These are phyloP conservation scores for Aleiodes leptofemur DNA, from an alignment of 2,888 invertebrate species.

Conservation along the genomic window DNA sequence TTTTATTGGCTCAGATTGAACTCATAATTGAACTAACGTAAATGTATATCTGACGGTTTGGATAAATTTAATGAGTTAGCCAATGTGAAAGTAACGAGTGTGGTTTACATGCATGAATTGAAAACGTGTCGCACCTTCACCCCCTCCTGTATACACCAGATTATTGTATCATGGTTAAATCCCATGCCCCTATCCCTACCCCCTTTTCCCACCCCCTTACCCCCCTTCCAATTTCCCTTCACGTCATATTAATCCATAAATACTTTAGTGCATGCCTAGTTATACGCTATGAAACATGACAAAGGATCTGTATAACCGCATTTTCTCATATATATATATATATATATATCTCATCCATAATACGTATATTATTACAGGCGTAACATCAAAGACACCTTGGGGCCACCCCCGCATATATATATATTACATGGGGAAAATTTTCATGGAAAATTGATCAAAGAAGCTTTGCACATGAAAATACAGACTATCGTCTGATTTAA, in stretches of 20 bases:
- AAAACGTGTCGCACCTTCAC: conserved; percentile 17
- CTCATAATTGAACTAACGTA: conserved; percentile 1
- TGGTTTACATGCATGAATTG: conserved; percentile 35
- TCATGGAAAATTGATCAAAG: conserved; percentile 19
- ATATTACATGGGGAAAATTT: conserved; percentile 33
- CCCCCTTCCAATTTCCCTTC: too few relatives aligned
- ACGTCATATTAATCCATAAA: conserved; percentile 27
- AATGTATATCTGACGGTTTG: not conserved
- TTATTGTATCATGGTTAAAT: conserved; percentile 16
- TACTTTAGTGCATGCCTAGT: conserved; percentile 13
- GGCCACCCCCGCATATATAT: not conserved
- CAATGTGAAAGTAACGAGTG: conserved; percentile 16
- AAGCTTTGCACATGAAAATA: not conserved
- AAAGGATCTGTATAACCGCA: not conserved
- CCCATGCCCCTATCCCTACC: not conserved
- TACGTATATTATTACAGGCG: conserved; percentile 1
- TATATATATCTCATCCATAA: not conserved
- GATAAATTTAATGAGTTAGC: conserved; percentile 32
- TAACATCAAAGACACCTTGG: conserved; percentile 21
- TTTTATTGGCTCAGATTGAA: not conserved
- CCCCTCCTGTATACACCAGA: not conserved
- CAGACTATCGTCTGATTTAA: conserved; percentile 13
- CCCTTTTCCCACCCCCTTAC: not conserved
- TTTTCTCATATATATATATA: not conserved
- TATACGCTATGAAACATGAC: conserved; percentile 9